Percentiles rank a stretch among this genome's conserved stretches.
Evolutionary conservation across 1,140 invertebrate species (phyloP).

Genomic region (Cyrtorhinus lividipennis): DNA sequence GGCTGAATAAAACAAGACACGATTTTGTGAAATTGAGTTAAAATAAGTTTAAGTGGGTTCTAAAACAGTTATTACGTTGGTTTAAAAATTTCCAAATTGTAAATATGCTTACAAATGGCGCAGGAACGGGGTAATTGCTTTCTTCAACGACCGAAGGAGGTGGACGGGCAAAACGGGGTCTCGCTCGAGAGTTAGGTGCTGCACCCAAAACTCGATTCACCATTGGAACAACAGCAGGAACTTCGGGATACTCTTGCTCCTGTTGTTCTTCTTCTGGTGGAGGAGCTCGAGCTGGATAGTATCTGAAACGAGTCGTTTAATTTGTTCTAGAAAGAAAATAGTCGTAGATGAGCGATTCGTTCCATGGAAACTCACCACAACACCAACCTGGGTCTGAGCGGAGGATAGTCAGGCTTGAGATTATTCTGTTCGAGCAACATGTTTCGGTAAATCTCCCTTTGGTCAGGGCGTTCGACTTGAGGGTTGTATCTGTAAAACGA

Average conservation of each 20-base stretch:
- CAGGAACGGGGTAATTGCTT: constrained; percentile 26
- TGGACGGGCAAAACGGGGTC: constrained; percentile 13
- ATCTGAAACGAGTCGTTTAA: constrained; percentile 23
- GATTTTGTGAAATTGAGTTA: no score
- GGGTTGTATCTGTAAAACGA: not conserved
- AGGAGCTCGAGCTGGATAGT: no score
- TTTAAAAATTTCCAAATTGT: no score
- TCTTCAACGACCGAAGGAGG: constrained; percentile 25
- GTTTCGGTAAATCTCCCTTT: constrained; percentile 18
- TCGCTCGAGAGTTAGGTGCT: constrained; percentile 21
- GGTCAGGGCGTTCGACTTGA: constrained; percentile 11
- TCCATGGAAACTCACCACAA: no score
- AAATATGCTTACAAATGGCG: no score
- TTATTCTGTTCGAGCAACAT: constrained; percentile 17
- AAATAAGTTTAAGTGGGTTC: no score
- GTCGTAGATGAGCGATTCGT: constrained; percentile 10
- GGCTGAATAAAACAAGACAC: no score
- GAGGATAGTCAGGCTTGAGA: constrained; percentile 17
- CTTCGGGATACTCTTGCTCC: constrained; percentile 24
- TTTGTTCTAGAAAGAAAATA: constrained; percentile 12
- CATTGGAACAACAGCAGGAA: constrained; percentile 25
- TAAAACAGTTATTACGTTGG: no score
- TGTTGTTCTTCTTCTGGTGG: constrained; percentile 23
- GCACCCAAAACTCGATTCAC: constrained; percentile 27
- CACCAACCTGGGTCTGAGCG: not conserved